These are phyloP conservation scores for Sebastes hubbsi DNA, from an alignment of 2,797 vertebrate species.

Conservation along the genomic window DNA sequence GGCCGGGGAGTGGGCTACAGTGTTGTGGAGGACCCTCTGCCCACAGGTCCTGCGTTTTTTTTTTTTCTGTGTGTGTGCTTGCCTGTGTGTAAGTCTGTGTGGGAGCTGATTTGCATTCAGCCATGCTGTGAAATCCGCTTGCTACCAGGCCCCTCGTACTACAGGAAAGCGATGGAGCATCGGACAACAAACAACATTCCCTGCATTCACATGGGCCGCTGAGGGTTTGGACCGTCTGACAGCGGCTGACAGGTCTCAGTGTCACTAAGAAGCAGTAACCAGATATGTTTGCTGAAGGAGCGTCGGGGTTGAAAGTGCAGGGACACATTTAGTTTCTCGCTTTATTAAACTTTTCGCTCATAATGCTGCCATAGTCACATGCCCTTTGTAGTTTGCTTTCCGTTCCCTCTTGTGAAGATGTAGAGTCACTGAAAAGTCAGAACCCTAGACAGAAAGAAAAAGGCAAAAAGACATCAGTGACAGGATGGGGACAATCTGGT, in stretches of 20 bases:
- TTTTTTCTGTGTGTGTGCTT: not conserved
- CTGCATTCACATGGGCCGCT: conserved; percentile 13
- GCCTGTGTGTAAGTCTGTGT: conserved; percentile 32
- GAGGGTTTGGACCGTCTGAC: not conserved
- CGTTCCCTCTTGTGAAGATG: not conserved
- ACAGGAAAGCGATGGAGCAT: conserved; percentile 31
- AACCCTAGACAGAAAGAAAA: not conserved
- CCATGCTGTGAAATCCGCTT: conserved; percentile 28
- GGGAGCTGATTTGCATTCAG: conserved; percentile 59
- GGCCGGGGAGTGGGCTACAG: conserved; percentile 62
- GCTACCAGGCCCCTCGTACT: conserved; percentile 14
- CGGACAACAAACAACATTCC: conserved; percentile 42
- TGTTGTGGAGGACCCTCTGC: conserved; percentile 68
- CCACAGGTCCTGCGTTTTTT: conserved; percentile 66
- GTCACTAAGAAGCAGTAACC: not conserved
- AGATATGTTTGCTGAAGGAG: conserved; percentile 5
- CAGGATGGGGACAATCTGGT: not conserved
- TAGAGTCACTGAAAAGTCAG: not conserved
- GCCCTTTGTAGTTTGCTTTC: not conserved
- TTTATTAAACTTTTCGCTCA: not conserved
- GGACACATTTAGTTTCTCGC: conserved; percentile 22
- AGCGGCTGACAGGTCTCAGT: conserved; percentile 22
- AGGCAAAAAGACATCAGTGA: not conserved
- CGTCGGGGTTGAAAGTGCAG: not conserved
- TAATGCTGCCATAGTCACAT: not conserved